A percentile compares a stretch with the other conserved stretches of the same genome.
Conservation (phyloP, 2,888 invertebrate species). For the Sepiola atlantica region DNA sequence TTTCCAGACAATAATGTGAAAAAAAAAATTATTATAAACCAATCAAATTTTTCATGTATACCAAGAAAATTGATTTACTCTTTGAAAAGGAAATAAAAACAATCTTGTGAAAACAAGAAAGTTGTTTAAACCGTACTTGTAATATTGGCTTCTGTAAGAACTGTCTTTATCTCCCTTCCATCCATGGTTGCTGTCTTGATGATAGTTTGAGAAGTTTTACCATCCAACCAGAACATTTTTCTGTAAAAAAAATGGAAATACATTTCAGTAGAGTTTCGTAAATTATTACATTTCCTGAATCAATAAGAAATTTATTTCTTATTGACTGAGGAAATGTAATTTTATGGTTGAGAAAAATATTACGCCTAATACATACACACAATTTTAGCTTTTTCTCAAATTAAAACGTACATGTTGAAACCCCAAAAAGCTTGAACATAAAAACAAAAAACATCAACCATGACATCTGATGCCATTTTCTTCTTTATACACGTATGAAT, state of each 20-base stretch:
- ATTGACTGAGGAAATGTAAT: no score
- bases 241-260: conserved; percentile 56
- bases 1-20: not conserved
- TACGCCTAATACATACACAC: not conserved
- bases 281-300: no score
- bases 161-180: conserved; percentile 76
- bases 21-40: not conserved
- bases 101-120: not conserved
- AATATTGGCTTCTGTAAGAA: conserved; percentile 19
- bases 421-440: not conserved
- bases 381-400: not conserved
- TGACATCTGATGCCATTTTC: no score
- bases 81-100: not conserved
- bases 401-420: not conserved
- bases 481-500: no score
- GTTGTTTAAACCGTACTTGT: not conserved
- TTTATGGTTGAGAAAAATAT: not conserved
- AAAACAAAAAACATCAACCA: no score
- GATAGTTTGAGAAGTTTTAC: conserved; percentile 74
- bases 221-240: conserved; percentile 79
- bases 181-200: conserved; percentile 82
- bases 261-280: not conserved
- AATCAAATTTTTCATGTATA: not conserved
- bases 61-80: not conserved
- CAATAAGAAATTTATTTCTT: no score